Evolutionary conservation across 1,140 invertebrate genomes (phyloP).

Genomic region (Goniozus legneri): DNA sequence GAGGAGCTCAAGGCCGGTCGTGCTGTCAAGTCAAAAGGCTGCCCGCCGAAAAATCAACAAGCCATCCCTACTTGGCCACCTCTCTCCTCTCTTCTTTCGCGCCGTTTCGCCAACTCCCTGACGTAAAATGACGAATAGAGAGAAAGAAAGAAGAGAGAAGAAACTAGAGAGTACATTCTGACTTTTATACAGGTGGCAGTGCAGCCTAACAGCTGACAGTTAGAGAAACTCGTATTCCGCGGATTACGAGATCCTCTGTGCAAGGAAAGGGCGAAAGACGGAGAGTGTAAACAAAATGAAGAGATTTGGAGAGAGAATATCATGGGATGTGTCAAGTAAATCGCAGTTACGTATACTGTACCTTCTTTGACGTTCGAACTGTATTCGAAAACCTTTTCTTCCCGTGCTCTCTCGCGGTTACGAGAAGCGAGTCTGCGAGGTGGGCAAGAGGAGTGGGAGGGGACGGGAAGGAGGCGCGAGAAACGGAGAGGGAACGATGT

Average conservation of each 20-base stretch:
- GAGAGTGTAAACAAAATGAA: neutral
- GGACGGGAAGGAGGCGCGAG: neutral
- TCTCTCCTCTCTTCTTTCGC: constrained; percentile 1
- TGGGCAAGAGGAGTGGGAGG: neutral
- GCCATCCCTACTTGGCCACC: constrained; percentile 24
- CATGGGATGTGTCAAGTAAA: too few species aligned
- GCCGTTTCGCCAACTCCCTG: neutral
- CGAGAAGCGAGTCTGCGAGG: neutral
- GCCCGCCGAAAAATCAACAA: constrained; percentile 48
- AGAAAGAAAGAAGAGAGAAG: neutral
- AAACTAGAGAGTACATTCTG: neutral
- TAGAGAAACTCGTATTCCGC: constrained; percentile 14
- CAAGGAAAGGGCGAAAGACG: neutral
- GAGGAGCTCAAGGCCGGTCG: constrained; percentile 48
- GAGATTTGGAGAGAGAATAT: neutral
- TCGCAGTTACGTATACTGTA: neutral
- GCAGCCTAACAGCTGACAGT: constrained; percentile 25
- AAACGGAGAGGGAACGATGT: neutral
- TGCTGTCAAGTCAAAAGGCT: constrained; percentile 43
- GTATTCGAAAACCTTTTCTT: constrained; percentile 5
- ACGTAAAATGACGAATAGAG: neutral
- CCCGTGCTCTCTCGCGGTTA: neutral
- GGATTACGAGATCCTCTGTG: constrained; percentile 6
- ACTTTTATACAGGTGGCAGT: constrained; percentile 23
- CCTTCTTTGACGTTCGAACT: neutral